Evolutionary conservation across 2,888 invertebrate species (phyloP), one percentile per base, ranked within the genome.

Genomic region (Ceramica pisi): DNA sequence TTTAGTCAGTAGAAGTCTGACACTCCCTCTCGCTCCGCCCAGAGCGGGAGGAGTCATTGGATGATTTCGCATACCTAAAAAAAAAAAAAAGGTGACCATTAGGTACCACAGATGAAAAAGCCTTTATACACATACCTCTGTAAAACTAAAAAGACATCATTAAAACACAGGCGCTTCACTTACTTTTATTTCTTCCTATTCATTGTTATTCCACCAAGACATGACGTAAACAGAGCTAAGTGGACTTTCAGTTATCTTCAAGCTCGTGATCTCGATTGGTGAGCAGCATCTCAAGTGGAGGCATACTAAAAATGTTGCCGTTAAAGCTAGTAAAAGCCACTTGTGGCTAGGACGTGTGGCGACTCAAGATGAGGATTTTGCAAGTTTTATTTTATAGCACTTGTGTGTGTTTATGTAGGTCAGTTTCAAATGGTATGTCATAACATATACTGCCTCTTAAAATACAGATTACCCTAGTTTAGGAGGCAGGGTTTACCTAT

Each of bases 341-440:
- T 78, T 81, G 76, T 61, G 75, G 23, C 5, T n/a, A 14, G 10
- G 12, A 78, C 78, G 81, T 78, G 78, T 69, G 46, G n/a, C 5
- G 64, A 38, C 26, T 78, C 6, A 1, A 59, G 9, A 73, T 62
- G 48, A 50, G 19, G 16, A 0, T 21, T 53, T 50, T n/a, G 44
- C 35, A 12, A 56, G 53, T 53, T 61, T 63, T 60, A 65, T 53
- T 51, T 60, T 55, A 61, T 57, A 51, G 26, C 8, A 21, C 41
- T 67, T 10, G 35, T 38, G 46, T 44, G 44, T 62, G 74, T 74
- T 48, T 38, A 77, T 74, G 48, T 50, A 12, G 67, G 51, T 53
- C 41, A 57, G 53, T 44, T 26, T 72, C 21, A 26, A 10, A 35
- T 50, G 14, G 4, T 19, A 6, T 26, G 12, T 12, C 21, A 2